Evolutionary conservation across 2,797 vertebrate genomes (phyloP).

Genomic region (Sitta carolinensis): DNA sequence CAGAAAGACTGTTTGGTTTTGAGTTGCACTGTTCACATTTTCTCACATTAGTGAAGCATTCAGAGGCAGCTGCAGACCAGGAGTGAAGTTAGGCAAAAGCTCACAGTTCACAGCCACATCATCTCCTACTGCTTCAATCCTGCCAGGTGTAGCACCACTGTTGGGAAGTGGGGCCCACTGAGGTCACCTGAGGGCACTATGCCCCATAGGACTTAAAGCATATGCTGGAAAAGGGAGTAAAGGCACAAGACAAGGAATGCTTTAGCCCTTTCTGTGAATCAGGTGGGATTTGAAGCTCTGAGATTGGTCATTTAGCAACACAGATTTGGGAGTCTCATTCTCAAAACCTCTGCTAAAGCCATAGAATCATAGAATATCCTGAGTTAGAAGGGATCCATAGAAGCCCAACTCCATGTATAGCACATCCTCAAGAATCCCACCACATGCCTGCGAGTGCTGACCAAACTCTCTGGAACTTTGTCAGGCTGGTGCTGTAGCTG

Average conservation of each 20-base stretch:
- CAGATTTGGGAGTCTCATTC: background rate
- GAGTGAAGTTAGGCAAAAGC: background rate
- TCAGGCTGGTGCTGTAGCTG: background rate
- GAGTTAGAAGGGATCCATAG: background rate
- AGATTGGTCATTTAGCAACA: background rate
- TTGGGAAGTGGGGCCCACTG: accelerated
- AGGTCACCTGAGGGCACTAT: background rate
- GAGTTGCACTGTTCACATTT: background rate
- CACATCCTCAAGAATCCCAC: background rate
- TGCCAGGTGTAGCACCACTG: accelerated
- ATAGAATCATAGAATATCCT: background rate
- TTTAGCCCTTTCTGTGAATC: background rate
- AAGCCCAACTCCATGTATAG: background rate
- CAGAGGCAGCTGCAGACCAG: background rate
- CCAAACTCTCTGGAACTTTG: background rate
- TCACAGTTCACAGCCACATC: background rate
- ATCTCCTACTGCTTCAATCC: background rate
- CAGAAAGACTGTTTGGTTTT: background rate
- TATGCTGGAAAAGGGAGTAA: background rate
- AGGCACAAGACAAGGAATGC: background rate
- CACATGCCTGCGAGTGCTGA: background rate
- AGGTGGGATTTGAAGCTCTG: background rate
- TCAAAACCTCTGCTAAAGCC: background rate
- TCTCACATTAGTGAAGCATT: background rate
- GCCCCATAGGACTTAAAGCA: accelerated